Evolutionary conservation across 2,888 invertebrate species (phyloP).

Genomic region (Dione vanillae): DNA sequence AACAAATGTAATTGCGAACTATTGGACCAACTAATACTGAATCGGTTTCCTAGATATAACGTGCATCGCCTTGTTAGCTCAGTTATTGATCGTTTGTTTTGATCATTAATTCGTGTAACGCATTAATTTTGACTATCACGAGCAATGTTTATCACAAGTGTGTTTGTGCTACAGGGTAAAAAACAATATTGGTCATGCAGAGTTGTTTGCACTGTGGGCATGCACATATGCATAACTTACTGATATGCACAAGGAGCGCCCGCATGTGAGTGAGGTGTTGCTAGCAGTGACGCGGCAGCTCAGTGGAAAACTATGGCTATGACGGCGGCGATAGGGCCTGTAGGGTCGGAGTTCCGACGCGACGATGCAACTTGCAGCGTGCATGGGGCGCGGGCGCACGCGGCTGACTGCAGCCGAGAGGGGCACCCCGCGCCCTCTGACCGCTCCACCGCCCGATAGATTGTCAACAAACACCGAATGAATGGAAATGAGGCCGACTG

Average conservation of each 20-base stretch:
- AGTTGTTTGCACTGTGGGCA: conserved; percentile 66
- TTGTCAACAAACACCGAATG: conserved; percentile 77
- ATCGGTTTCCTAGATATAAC: neutral
- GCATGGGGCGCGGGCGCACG: conserved; percentile 68
- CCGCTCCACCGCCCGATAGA: conserved; percentile 63
- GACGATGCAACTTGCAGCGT: conserved; percentile 58
- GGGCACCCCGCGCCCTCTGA: conserved; percentile 63
- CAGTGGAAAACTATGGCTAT: conserved; percentile 23
- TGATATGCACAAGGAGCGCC: conserved; percentile 62
- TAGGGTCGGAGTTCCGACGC: conserved; percentile 30
- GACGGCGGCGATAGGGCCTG: no score
- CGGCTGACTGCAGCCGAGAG: conserved; percentile 63
- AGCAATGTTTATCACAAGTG: conserved; percentile 38
- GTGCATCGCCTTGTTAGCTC: neutral
- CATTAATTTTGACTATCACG: conserved; percentile 38
- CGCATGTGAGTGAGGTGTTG: neutral
- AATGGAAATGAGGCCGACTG: conserved; percentile 73
- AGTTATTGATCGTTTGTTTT: conserved; percentile 6
- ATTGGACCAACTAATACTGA: neutral
- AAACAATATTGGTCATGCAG: conserved; percentile 57
- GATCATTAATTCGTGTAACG: conserved; percentile 34
- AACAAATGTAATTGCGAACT: neutral
- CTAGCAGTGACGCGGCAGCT: conserved; percentile 3
- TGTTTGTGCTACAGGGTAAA: conserved; percentile 44
- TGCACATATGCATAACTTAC: conserved; percentile 78